Evolutionary conservation across 2,888 invertebrate species (phyloP), one percentile per base, ranked within the genome.

Genomic region (Andrena fulva): DNA sequence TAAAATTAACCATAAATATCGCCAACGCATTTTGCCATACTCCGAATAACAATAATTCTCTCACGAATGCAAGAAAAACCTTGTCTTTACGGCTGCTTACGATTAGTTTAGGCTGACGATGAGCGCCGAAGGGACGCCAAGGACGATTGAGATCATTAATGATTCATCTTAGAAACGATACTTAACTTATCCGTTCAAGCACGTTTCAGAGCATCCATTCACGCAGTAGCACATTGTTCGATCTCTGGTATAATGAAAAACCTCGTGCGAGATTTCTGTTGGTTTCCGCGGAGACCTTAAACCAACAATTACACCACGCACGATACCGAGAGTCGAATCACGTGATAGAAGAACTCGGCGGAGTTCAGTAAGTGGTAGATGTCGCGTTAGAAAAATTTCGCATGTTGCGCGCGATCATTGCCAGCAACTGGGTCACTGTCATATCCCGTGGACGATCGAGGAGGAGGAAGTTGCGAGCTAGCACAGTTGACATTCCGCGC

Each of bases 391-490:
- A 20, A 31, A n/a, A 59, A 66, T 16, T 78, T 68, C 27, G n/a
- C 20, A 16, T 10, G 12, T 27, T 29, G 48, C 31, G 50, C 27
- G 67, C 42, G 69, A 88, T 88, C 89, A 89, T 86, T 85, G 87
- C 78, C 86, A 86, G 85, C 83, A 91, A 92, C 86, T 92, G 84
- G 92, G 92, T 92, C 92, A 93, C 91, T 92, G 91, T 91, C 92
- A 87, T 88, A 77, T 72, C 75, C 60, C 68, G 27, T 27, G 52
- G 80, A 64, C 42, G 78, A 67, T 72, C 52, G 59, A 31, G 62
- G 64, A 72, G 50, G 48, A 72, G 82, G 71, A 71, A 69, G 75
- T 77, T 69, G 77, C 75, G 71, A 72, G 54, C 67, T 50, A 42
- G 50, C 70, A 62, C 72, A 66, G 63, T 66, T 63, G 64, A 60